phyloP scores from a whole-genome alignment of 2,888 invertebrate species.

The Vanessa cardui region DNA sequence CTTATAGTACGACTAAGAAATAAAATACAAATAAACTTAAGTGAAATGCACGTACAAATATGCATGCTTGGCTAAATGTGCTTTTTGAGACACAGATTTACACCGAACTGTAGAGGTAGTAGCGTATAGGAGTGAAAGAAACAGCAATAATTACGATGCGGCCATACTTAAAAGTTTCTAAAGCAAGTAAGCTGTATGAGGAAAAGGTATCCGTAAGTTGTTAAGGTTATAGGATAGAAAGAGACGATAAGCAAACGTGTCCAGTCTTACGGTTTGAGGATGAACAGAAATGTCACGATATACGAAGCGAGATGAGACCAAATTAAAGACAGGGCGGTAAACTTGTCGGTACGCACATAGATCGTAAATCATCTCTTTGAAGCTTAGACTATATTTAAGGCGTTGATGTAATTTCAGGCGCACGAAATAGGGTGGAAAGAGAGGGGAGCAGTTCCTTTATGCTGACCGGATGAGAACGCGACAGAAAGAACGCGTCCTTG shows the following conservation, averaged over 20 bases:
- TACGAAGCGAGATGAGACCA: constrained; percentile 39
- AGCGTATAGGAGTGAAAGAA: constrained; percentile 47
- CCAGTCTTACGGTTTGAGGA: constrained; percentile 58
- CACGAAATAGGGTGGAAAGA: constrained; percentile 49
- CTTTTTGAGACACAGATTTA: constrained; percentile 53
- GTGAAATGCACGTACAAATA: constrained; percentile 45
- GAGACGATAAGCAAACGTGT: constrained; percentile 59
- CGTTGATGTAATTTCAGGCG: constrained; percentile 42
- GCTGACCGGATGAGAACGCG: constrained; percentile 54
- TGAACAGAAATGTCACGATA: constrained; percentile 54
- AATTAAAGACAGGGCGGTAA: constrained; percentile 43
- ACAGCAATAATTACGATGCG: constrained; percentile 38
- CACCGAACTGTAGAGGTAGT: constrained; percentile 37
- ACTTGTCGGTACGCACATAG: constrained; percentile 33
- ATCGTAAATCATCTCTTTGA: constrained; percentile 55
- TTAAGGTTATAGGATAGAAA: constrained; percentile 50
- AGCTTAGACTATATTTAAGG: constrained; percentile 50
- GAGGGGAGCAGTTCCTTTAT: constrained; percentile 50
- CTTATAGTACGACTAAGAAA: constrained; percentile 50
- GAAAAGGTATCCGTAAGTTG: constrained; percentile 45
- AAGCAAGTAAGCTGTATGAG: constrained; percentile 39
- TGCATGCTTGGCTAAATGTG: constrained; percentile 41
- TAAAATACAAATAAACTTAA: constrained; percentile 46
- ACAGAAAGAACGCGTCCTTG: constrained; percentile 57
- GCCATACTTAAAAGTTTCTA: constrained; percentile 48